Evolutionary conservation across 1,140 invertebrate species (phyloP).

Genomic region (Aphis gossypii): DNA sequence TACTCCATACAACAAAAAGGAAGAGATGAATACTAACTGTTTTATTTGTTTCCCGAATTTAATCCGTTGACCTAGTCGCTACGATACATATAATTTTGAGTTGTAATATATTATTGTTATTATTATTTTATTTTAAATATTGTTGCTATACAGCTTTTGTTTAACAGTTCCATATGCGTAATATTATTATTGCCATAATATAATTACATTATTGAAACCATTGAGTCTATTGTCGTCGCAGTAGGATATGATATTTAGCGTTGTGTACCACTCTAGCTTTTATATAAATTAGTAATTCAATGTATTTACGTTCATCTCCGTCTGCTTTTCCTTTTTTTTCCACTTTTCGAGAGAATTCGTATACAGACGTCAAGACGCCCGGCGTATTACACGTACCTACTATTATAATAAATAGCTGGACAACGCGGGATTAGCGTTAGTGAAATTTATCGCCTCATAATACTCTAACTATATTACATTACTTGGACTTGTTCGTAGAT

Average conservation of each 20-base stretch:
- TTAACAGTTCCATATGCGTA: too few species aligned
- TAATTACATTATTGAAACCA: too few species aligned
- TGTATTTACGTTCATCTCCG: not conserved
- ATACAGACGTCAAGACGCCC: not conserved
- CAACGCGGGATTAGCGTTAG: not conserved
- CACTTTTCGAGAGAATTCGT: not conserved
- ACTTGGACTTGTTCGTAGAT: not conserved
- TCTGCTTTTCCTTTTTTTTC: not conserved
- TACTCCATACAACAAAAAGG: too few species aligned
- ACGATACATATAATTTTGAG: too few species aligned
- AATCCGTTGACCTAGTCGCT: too few species aligned
- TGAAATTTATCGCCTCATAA: conserved; percentile 16
- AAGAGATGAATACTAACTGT: too few species aligned
- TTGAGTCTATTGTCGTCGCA: too few species aligned
- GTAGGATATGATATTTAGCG: not conserved
- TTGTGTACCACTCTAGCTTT: not conserved
- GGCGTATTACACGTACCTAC: not conserved
- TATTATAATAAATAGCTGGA: conserved; percentile 12
- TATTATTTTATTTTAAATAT: too few species aligned
- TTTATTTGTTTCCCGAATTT: too few species aligned
- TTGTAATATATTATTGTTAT: too few species aligned
- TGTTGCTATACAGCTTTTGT: too few species aligned
- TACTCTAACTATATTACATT: conserved; percentile 14
- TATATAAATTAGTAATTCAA: not conserved
- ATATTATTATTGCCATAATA: too few species aligned